Base-by-base conservation (phyloP, 2,113 vertebrate species). In the Takifugu flavidus region DNA sequence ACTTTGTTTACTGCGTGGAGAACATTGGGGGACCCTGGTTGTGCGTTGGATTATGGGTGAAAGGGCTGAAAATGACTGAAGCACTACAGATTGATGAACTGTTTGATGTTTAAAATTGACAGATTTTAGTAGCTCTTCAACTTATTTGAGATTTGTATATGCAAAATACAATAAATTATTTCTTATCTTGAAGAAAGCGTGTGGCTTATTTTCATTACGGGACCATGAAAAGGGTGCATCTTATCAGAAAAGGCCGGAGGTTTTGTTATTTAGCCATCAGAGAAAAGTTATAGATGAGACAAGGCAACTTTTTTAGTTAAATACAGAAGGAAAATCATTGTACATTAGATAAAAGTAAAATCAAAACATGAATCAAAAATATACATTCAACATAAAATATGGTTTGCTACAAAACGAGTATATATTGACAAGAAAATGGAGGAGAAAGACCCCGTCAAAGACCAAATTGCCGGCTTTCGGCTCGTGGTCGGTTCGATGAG, bases 131-230 rank as follows among this genome's bases (percentile, higher is more conserved):
- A 26, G 65, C 31, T 59, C 75, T 84, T 84, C 74, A 66, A 58
- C 47, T 50, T 74, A 64, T 46, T 46, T 66, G 27, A 69, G 29
- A 78, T 25, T 13, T 14, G 26, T 59, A 14, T 77, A 28, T 67
- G 59, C 26, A 69, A 39, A 56, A 54, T 56, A 56, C 60, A 88
- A 76, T 87, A 83, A 80, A 82, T 71, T 49, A n/a, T 71, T 59
- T 54, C 28, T 55, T 68, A 64, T 56, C 26, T 59, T 65, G 12
- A 55, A 64, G 1, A 29, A 31, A n/a, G 42, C n/a, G 14, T 67
- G 13, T 14, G 14, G 0, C 0, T 58, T n/a, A 0, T 34, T 64
- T 70, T 53, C 26, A 46, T 53, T 26, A 5, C 25, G 5, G 5
- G 27, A 26, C 15, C 13, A 45, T 15, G 13, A 15, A 45, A 13